A percentile compares a stretch with the other conserved stretches of the same genome.
phyloP scores from a whole-genome alignment of 2,113 vertebrate species.

The Machaerirhynchus nigripectus region DNA sequence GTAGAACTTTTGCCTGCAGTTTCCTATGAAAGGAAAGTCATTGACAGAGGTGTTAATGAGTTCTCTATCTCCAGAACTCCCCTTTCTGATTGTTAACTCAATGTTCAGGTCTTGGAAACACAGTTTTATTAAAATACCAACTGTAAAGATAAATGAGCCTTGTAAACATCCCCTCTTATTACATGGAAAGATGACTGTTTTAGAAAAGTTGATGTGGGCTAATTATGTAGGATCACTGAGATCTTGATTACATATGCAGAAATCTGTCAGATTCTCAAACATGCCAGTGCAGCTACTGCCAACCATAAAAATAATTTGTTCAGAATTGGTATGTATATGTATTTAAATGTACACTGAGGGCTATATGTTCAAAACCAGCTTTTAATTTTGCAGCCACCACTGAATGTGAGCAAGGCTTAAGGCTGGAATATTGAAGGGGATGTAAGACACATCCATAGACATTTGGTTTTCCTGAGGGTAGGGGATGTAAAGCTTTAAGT shows the following conservation, averaged over 20 bases:
- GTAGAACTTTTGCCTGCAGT: not conserved
- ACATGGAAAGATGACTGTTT: constrained; percentile 57
- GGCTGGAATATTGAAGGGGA: not conserved
- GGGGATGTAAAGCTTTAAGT: not conserved
- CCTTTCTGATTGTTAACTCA: constrained; percentile 46
- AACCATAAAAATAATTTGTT: constrained; percentile 53
- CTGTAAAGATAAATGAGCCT: constrained; percentile 58
- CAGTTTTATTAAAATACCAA: constrained; percentile 61
- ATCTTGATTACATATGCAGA: constrained; percentile 62
- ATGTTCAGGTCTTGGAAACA: constrained; percentile 48
- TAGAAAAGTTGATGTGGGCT: constrained; percentile 63
- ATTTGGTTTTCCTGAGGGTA: not conserved
- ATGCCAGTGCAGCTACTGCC: constrained; percentile 7
- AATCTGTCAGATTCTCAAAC: constrained; percentile 47
- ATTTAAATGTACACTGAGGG: constrained; percentile 5
- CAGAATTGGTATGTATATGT: constrained; percentile 38
- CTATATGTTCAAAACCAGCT: not conserved
- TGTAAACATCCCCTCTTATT: constrained; percentile 67
- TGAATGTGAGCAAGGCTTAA: not conserved
- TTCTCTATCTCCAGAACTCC: constrained; percentile 19
- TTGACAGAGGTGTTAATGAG: constrained; percentile 39
- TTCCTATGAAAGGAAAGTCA: constrained; percentile 11
- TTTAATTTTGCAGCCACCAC: not conserved
- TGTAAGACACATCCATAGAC: not conserved
- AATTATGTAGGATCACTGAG: constrained; percentile 64